phyloP scores from a whole-genome alignment of 2,113 vertebrate genomes.

The Nettapus auritus region DNA sequence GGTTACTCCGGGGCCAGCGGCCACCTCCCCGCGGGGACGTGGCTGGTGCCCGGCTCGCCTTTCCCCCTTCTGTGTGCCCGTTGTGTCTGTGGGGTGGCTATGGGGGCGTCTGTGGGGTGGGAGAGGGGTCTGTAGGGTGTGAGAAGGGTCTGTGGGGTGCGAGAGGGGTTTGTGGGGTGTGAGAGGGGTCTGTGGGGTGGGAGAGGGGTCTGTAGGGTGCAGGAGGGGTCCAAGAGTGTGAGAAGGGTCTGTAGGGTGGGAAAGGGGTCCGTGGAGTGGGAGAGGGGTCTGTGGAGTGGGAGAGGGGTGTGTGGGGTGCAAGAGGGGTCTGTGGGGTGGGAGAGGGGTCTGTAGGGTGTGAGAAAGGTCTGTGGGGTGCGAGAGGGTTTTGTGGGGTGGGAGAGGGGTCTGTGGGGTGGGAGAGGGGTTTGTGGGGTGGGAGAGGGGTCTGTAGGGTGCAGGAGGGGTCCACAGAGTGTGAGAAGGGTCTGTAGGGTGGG shows the following conservation, averaged over 20 bases:
- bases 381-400: too few relatives aligned
- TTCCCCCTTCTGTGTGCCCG: not conserved
- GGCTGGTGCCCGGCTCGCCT: constrained; percentile 31
- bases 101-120: not conserved
- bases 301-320: not conserved
- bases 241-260: too few relatives aligned
- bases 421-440: too few relatives aligned
- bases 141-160: too few relatives aligned
- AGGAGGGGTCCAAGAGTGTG: too few relatives aligned
- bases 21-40: not conserved
- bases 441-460: not conserved
- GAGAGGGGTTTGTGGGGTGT: not conserved
- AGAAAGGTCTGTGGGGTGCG: too few relatives aligned
- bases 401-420: not conserved
- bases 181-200: not conserved
- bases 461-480: too few relatives aligned
- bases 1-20: constrained; percentile 62
- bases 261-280: not conserved
- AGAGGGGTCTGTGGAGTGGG: not conserved
- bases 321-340: not conserved
- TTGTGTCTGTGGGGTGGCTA: not conserved
- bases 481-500: not conserved
- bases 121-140: not conserved
- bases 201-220: too few relatives aligned
- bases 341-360: too few relatives aligned